Evolutionary conservation across 2,113 vertebrate genomes (phyloP).

Genomic region (Uropsilus gracilis): DNA sequence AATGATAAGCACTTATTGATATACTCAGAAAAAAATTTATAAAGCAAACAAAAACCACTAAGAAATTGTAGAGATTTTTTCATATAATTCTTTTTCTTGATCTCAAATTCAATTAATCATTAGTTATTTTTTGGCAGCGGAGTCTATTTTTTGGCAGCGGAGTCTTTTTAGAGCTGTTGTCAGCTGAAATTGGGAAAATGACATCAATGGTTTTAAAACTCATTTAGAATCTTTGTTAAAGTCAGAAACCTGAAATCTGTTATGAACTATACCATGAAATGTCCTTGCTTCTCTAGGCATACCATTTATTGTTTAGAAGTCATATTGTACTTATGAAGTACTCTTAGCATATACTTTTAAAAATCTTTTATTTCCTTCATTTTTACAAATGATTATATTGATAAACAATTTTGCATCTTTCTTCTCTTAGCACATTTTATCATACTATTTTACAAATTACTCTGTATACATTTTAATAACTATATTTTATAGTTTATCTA

Average conservation of each 20-base stretch:
- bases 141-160: background rate
- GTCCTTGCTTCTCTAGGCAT: background rate
- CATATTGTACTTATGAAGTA: no score
- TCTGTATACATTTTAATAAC: constrained; percentile 5
- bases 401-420: background rate
- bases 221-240: background rate
- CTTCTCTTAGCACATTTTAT: background rate
- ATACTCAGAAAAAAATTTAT: no score
- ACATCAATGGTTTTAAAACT: background rate
- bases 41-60: no score
- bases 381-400: background rate
- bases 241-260: background rate
- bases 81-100: no score
- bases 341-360: background rate
- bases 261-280: background rate
- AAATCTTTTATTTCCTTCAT: background rate
- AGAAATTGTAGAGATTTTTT: no score
- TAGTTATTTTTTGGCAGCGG: background rate
- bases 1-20: background rate
- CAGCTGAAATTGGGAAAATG: background rate
- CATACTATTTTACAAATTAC: background rate
- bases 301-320: background rate
- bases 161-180: no score
- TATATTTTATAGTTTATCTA: background rate
- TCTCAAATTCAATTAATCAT: no score